Conservation (phyloP, 2,888 invertebrate species). For the Acrobasis suavella region DNA sequence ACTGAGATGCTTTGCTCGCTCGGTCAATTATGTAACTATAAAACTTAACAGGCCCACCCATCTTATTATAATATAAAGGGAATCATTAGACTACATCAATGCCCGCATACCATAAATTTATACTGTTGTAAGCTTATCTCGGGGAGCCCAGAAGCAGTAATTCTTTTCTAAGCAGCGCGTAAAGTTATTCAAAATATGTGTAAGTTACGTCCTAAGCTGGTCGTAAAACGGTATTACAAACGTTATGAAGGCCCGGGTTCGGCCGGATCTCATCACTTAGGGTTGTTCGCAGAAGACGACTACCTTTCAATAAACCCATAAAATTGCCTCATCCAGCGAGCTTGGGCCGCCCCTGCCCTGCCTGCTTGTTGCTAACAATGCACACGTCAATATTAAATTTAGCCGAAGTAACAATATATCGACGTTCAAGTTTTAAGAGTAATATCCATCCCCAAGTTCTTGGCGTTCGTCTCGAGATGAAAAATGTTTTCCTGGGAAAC, state of each 20-base stretch:
- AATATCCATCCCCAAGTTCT: conserved; percentile 59
- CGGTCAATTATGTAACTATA: conserved; percentile 19
- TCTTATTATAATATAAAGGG: conserved; percentile 21
- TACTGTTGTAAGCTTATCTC: conserved; percentile 54
- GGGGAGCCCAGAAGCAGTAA: conserved; percentile 54
- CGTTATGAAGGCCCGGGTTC: conserved; percentile 73
- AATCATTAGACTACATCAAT: conserved; percentile 31
- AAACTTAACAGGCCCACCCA: conserved; percentile 18
- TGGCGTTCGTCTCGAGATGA: conserved; percentile 57
- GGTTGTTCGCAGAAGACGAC: conserved; percentile 64
- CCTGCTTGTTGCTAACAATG: conserved; percentile 58
- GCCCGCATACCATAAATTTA: conserved; percentile 39
- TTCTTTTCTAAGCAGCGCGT: conserved; percentile 68
- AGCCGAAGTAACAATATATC: conserved; percentile 66
- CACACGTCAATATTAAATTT: conserved; percentile 70
- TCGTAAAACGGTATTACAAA: conserved; percentile 78
- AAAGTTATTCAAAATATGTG: conserved; percentile 79
- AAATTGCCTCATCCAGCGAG: conserved; percentile 62
- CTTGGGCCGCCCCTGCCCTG: conserved; percentile 45
- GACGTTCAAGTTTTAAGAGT: conserved; percentile 64
- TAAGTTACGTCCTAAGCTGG: conserved; percentile 76
- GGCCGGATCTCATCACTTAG: conserved; percentile 76
- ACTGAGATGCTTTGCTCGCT: no score
- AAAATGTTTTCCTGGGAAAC: conserved; percentile 61
- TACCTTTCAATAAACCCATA: conserved; percentile 73